Evolutionary conservation across 2,113 vertebrate genomes (phyloP), one percentile per base, ranked within the genome.

Genomic region (Physeter macrocephalus): DNA sequence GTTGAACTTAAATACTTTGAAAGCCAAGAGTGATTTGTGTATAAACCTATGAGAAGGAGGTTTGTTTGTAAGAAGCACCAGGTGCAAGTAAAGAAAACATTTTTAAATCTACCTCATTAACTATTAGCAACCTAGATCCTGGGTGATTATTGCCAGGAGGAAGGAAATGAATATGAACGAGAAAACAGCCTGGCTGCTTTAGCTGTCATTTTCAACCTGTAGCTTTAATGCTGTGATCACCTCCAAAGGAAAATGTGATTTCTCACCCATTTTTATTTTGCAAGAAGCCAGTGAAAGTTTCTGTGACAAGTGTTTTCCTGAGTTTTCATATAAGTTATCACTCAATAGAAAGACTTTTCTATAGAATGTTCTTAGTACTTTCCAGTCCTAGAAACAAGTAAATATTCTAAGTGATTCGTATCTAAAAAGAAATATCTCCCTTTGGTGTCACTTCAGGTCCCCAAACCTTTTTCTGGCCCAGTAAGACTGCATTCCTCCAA

Each of bases 401-500:
- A 74, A 75, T 71, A 46, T 34, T 93, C 41, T n/a, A 52, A 81
- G 11, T 20, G 9, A 46, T 62, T 34, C 31, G 7, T 39, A 66
- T 87, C 83, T 95, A 17, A 90, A 84, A 54, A 43, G 31, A 54
- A 96, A 23, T 88, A 54, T 98, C 31, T 92, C 6, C 64, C 74
- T 90, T 95, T 90, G 21, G 21, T 98, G 34, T 97, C 64, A 43
- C 97, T 72, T 39, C 87, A 99, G 99, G 99, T 99, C 93, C 99
- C 99, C 90, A 98, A 98, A 94, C 98, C 99, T 89, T 99, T 99
- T 89, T 98, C 99, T 61, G 99, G 99, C 43, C 99, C 99, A 3
- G 41, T 99, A 95, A 99, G 99, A 96, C 98, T 99, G 17, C 99
- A 99, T 46, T 99, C 99, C 88, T 99, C 99, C 85, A 99, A 99